A percentile compares a stretch with the other conserved stretches of the same genome.
phyloP scores from a whole-genome alignment of 1,140 invertebrate species.

The Ptiloglossa arizonensis region DNA sequence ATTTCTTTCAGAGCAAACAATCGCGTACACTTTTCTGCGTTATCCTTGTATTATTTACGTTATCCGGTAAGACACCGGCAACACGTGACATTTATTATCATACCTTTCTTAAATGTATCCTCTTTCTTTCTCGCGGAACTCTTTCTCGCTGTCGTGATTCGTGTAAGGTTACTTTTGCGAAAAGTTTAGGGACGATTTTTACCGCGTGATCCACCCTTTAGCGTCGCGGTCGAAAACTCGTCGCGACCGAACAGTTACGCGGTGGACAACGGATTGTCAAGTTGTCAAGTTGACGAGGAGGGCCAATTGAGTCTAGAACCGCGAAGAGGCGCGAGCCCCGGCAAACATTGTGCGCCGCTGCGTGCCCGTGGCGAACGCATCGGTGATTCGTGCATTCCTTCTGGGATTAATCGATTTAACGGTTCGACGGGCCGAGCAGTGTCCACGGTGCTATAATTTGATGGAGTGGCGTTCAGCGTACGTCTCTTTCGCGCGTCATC shows the following conservation, averaged over 20 bases:
- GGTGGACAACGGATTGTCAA: background rate
- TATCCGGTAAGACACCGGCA: too few relatives aligned
- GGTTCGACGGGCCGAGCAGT: constrained; percentile 68
- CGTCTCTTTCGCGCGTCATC: constrained; percentile 71
- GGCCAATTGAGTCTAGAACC: background rate
- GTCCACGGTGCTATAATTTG: constrained; percentile 72
- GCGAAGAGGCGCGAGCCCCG: background rate
- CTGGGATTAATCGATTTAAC: constrained; percentile 76
- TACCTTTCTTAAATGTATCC: too few relatives aligned
- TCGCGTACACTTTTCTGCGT: too few relatives aligned
- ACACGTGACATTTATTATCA: too few relatives aligned
- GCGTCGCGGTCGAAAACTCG: too few relatives aligned
- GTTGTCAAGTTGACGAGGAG: background rate
- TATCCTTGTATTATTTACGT: too few relatives aligned
- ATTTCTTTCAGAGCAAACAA: too few relatives aligned
- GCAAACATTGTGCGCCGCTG: background rate
- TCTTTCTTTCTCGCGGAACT: too few relatives aligned
- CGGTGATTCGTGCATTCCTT: constrained; percentile 60
- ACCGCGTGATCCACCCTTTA: too few relatives aligned
- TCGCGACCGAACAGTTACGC: background rate
- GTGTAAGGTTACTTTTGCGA: too few relatives aligned
- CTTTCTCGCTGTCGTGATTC: too few relatives aligned
- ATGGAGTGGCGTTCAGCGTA: constrained; percentile 72
- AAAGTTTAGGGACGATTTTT: too few relatives aligned
- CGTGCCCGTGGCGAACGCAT: constrained; percentile 43